Evolutionary conservation across 2,888 invertebrate genomes (phyloP), one percentile per base, ranked within the genome.

Genomic region (Lycaena phlaeas): DNA sequence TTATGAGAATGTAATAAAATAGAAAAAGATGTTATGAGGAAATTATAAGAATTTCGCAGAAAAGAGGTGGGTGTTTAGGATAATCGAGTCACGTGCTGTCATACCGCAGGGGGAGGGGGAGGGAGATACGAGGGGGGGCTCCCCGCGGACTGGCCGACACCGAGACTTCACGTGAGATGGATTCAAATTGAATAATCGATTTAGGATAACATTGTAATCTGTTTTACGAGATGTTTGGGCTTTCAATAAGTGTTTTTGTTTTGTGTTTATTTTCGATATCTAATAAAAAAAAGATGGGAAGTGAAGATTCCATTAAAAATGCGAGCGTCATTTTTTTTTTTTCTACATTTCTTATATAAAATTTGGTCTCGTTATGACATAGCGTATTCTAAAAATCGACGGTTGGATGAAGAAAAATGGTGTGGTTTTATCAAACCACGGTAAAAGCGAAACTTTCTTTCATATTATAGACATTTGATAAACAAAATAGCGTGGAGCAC

Each of bases 131-230:
- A 10, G 10, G 14, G 14, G 31, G 10, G 5, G 31, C 31, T 31
- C 31, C 31, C 38, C 42, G 45, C 42, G 47, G 51, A 45, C 47
- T 37, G 41, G 29, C 45, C 78, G 74, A 70, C 63, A 73, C 65
- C 57, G 57, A 62, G 57, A 60, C 52, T 60, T 61, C 68, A 62
- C 69, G 70, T 69, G 71, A 70, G 65, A 68, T 59, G 69, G 66
- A 63, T 72, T 62, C 59, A 60, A 71, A 78, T 72, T 59, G 66
- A 62, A 69, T 69, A 69, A 75, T 76, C 72, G 71, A 75, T 75
- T 68, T 59, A 51, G 55, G 56, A 66, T 57, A 56, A 55, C 50
- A 49, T 42, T 48, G 42, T 46, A 48, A 43, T 44, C 38, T 43
- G 40, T 43, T 48, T 49, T 41, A 37, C 40, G 34, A 36, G 37